A percentile compares a stretch with the other conserved stretches of the same genome.
Conservation (phyloP, 2,113 vertebrate genomes). For the Scolopax mira region DNA sequence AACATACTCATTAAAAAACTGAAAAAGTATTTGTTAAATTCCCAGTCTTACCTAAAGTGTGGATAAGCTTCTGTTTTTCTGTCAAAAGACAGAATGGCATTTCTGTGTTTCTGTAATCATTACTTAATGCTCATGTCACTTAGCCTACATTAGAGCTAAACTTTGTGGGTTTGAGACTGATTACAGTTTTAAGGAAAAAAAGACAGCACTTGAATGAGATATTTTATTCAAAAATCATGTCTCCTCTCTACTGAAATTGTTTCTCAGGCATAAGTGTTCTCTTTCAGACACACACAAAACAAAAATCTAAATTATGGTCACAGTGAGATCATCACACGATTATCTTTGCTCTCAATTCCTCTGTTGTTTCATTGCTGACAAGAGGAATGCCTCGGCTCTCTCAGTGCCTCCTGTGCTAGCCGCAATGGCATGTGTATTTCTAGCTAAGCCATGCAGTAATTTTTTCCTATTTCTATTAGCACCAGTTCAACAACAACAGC, state of each 20-base stretch:
- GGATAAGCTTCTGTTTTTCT: not conserved
- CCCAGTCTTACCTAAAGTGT: not conserved
- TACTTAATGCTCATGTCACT: not conserved
- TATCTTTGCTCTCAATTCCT: conserved; percentile 45
- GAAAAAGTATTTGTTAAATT: not conserved
- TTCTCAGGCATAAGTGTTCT: not conserved
- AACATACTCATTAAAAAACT: not conserved
- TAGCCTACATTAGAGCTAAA: not conserved
- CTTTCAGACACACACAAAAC: not conserved
- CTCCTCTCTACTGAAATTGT: not conserved
- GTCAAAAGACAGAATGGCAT: not conserved
- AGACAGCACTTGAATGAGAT: not conserved
- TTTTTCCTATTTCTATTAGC: not conserved
- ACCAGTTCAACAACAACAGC: not conserved
- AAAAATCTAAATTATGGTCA: conserved; percentile 20
- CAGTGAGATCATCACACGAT: conserved; percentile 44
- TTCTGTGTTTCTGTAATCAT: not conserved
- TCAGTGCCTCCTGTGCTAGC: not conserved
- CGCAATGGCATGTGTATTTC: not conserved
- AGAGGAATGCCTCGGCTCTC: not conserved
- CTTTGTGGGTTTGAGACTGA: not conserved
- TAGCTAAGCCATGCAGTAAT: not conserved
- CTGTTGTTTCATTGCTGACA: conserved; percentile 20
- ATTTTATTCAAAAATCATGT: not conserved
- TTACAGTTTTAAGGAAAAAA: not conserved